phyloP scores from a whole-genome alignment of 2,113 vertebrate genomes.

The Rhea pennata region DNA sequence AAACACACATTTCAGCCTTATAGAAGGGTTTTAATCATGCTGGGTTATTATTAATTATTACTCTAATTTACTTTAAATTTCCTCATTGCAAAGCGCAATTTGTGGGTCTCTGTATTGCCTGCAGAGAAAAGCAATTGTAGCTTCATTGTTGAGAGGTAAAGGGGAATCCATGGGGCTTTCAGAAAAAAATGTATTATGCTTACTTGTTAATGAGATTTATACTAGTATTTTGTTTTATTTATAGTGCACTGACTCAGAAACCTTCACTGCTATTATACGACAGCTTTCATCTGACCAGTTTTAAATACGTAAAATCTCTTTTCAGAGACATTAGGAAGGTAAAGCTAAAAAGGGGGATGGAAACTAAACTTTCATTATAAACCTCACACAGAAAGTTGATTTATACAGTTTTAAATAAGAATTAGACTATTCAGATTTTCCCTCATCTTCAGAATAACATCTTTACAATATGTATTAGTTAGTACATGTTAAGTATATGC shows the following conservation, averaged over 20 bases:
- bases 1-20: background rate
- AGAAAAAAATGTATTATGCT: slow-evolving; percentile 12
- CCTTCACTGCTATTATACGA: background rate
- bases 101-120: background rate
- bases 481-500: background rate
- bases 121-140: slow-evolving; percentile 25
- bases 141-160: slow-evolving; percentile 7
- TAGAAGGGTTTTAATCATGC: background rate
- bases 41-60: slow-evolving; percentile 9
- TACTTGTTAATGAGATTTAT: slow-evolving; percentile 58
- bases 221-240: slow-evolving; percentile 52
- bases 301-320: slow-evolving; percentile 30
- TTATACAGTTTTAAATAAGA: background rate
- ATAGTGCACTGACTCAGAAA: slow-evolving; percentile 22
- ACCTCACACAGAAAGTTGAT: background rate
- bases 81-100: background rate
- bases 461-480: rapidly evolving
- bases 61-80: background rate
- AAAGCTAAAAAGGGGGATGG: background rate
- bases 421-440: background rate
- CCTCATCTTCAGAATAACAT: background rate
- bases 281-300: slow-evolving; percentile 7
- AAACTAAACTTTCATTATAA: background rate
- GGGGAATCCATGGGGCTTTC: slow-evolving; percentile 11
- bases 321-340: background rate